Evolutionary conservation across 1,140 invertebrate genomes (phyloP).

Genomic region (Trichomalopsis sarcophagae): DNA sequence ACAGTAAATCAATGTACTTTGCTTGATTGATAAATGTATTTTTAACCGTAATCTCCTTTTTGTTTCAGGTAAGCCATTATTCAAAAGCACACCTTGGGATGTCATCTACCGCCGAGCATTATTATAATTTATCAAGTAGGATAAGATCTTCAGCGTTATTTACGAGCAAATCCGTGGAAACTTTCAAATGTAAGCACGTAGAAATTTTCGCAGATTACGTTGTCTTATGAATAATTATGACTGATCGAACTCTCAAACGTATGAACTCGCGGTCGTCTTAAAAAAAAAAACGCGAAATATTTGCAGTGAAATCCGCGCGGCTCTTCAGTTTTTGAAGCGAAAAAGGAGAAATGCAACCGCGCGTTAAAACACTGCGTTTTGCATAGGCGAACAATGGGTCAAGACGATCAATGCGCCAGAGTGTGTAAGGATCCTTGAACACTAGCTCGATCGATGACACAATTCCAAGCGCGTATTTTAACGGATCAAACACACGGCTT

Average conservation of each 20-base stretch:
- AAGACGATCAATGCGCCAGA: not conserved
- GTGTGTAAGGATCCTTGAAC: not conserved
- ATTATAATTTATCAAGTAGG: not conserved
- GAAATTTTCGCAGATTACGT: not conserved
- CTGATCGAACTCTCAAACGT: not conserved
- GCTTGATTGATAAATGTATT: not conserved
- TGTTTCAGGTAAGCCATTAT: constrained; percentile 42
- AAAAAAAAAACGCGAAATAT: not conserved
- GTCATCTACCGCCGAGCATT: not conserved
- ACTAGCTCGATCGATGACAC: constrained; percentile 38
- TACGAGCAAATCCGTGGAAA: not conserved
- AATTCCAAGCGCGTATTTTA: constrained; percentile 50
- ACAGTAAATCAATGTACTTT: not conserved
- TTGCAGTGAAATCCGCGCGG: not conserved
- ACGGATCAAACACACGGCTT: constrained; percentile 9
- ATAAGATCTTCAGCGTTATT: constrained; percentile 17
- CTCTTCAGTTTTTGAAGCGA: not conserved
- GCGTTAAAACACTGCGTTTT: constrained; percentile 10
- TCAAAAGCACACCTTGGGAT: not conserved
- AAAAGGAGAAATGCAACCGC: constrained; percentile 1
- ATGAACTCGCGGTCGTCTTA: not conserved
- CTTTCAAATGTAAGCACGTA: not conserved
- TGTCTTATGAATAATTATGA: constrained; percentile 20
- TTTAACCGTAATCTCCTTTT: not conserved
- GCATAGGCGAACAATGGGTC: constrained; percentile 23